These are phyloP conservation scores for Magallana angulata DNA, from an alignment of 1,140 invertebrate genomes.

Conservation along the genomic window DNA sequence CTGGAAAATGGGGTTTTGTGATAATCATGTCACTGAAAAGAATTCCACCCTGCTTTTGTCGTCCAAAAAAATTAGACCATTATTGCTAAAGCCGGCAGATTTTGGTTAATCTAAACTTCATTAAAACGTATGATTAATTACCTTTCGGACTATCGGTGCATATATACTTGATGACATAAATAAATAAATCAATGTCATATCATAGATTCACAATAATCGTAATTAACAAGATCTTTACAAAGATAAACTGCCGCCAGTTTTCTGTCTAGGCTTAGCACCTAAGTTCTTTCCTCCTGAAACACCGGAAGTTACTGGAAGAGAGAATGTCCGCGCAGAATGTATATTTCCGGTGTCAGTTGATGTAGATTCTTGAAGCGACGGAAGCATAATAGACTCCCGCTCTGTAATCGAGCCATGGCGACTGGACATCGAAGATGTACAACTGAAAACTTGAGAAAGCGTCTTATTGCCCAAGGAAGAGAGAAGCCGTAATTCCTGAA, in stretches of 20 bases:
- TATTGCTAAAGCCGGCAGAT: neutral
- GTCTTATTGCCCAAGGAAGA: slow-evolving; percentile 51
- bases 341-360: neutral
- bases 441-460: slow-evolving; percentile 60
- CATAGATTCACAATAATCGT: neutral
- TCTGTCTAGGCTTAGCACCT: slow-evolving; percentile 1
- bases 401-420: slow-evolving; percentile 45
- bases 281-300: neutral
- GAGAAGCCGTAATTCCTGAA: slow-evolving; percentile 55
- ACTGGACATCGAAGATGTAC: slow-evolving; percentile 45
- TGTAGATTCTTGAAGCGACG: slow-evolving; percentile 39
- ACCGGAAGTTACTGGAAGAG: slow-evolving; percentile 12
- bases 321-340: slow-evolving; percentile 7
- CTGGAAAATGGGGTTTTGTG: neutral
- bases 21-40: neutral
- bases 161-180: neutral
- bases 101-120: slow-evolving; percentile 24
- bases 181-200: neutral
- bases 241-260: slow-evolving; percentile 2
- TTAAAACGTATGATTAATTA: neutral
- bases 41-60: neutral
- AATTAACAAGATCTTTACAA: slow-evolving; percentile 4
- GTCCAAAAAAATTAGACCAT: neutral
- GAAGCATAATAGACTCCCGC: slow-evolving; percentile 35
- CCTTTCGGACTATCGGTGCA: neutral